These are phyloP conservation scores for Larimichthys polyactis DNA, from an alignment of 2,113 vertebrate genomes.

Conservation along the genomic window DNA sequence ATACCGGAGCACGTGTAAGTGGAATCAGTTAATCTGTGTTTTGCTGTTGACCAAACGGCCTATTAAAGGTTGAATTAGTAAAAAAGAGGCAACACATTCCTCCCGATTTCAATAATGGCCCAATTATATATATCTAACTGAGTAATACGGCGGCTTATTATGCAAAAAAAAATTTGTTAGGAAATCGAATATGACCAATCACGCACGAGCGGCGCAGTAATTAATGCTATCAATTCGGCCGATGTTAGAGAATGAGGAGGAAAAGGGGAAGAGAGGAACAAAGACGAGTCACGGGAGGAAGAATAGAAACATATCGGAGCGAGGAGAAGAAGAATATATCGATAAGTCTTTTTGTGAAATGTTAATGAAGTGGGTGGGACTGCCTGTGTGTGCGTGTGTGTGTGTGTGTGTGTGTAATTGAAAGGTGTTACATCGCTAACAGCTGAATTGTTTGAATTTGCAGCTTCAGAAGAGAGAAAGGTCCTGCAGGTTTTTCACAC, in stretches of 20 bases:
- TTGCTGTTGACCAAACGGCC: slow-evolving; percentile 65
- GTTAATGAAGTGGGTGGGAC: slow-evolving; percentile 48
- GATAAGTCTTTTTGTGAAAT: slow-evolving; percentile 30
- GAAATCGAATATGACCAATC: slow-evolving; percentile 71
- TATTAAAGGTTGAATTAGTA: slow-evolving; percentile 62
- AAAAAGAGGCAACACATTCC: slow-evolving; percentile 46
- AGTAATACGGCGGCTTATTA: slow-evolving; percentile 64
- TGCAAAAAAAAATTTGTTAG: slow-evolving; percentile 35
- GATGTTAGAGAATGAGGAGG: slow-evolving; percentile 37
- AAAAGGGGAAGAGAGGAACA: neutral
- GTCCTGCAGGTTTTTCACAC: slow-evolving; percentile 84
- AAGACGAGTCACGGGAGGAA: neutral
- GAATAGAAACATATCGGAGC: slow-evolving; percentile 16
- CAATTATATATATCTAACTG: slow-evolving; percentile 68
- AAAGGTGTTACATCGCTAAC: slow-evolving; percentile 74
- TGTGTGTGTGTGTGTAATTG: slow-evolving; percentile 9
- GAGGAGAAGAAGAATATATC: slow-evolving; percentile 39
- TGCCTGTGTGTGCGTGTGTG: slow-evolving; percentile 28
- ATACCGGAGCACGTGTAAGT: slow-evolving; percentile 31
- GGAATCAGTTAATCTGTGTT: slow-evolving; percentile 54
- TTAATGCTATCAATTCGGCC: slow-evolving; percentile 67
- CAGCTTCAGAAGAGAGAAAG: slow-evolving; percentile 86
- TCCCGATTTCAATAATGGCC: slow-evolving; percentile 59
- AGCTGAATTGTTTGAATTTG: slow-evolving; percentile 78
- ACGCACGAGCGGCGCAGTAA: slow-evolving; percentile 61